Evolutionary conservation across 2,113 vertebrate species (phyloP).

Genomic region (Heterocephalus glaber): DNA sequence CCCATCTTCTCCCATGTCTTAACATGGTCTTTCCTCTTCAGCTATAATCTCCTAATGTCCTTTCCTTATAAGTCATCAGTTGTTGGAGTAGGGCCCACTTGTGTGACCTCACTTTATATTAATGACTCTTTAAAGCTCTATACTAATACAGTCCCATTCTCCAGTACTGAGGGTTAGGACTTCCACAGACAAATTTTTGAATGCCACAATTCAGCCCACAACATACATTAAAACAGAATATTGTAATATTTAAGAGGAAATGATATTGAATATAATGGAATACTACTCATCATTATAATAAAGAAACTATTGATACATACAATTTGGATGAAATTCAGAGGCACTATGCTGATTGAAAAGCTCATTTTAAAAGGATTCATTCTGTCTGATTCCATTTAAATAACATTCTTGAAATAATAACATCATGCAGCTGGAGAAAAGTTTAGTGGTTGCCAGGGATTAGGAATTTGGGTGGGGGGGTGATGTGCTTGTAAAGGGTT

Average conservation of each 20-base stretch:
- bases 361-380: not conserved
- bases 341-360: not conserved
- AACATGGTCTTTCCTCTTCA: not conserved
- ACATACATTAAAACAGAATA: not conserved
- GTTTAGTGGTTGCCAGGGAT: not conserved
- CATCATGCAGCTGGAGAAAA: not conserved
- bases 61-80: not conserved
- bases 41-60: not conserved
- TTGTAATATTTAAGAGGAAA: constrained; percentile 2
- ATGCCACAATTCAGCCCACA: not conserved
- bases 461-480: not conserved
- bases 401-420: not conserved
- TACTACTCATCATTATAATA: not conserved
- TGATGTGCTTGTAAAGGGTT: rapidly evolving
- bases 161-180: not conserved
- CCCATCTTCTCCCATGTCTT: not conserved
- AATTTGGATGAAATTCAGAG: not conserved
- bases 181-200: not conserved
- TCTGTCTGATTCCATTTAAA: not conserved
- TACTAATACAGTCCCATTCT: not conserved
- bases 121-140: not conserved
- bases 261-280: not conserved
- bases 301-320: not conserved
- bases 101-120: not conserved
- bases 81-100: not conserved